These are phyloP conservation scores for Phortica okadai DNA, from an alignment of 2,888 invertebrate species.

Conservation along the genomic window DNA sequence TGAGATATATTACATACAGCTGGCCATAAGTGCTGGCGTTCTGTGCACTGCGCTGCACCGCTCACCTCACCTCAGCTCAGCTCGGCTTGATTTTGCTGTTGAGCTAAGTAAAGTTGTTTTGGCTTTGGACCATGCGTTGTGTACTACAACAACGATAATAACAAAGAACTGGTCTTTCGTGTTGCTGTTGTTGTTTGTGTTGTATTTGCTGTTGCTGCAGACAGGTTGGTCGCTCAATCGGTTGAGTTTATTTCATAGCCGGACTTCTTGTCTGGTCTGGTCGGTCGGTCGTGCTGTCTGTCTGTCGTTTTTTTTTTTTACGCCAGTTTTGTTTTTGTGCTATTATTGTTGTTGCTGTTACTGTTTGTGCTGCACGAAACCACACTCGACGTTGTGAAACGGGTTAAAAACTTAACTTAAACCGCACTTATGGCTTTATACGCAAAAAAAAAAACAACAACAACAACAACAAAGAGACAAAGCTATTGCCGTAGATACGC, in stretches of 20 bases:
- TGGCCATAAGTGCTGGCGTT: slow-evolving; percentile 49
- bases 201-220: slow-evolving; percentile 41
- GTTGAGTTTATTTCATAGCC: not conserved
- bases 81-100: not conserved
- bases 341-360: slow-evolving; percentile 13
- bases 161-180: slow-evolving; percentile 15
- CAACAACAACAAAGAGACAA: slow-evolving; percentile 1
- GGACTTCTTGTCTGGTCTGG: slow-evolving; percentile 24
- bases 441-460: not conserved
- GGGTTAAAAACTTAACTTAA: slow-evolving; percentile 40
- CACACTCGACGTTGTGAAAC: slow-evolving; percentile 40
- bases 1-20: slow-evolving; percentile 51
- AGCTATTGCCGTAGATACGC: slow-evolving; percentile 41
- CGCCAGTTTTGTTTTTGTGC: slow-evolving; percentile 7
- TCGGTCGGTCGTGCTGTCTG: slow-evolving; percentile 10
- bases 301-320: slow-evolving; percentile 23
- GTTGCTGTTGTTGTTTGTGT: slow-evolving; percentile 39
- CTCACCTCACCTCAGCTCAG: too few species aligned
- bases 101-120: not conserved
- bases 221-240: slow-evolving; percentile 46
- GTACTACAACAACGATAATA: slow-evolving; percentile 1
- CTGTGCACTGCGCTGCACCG: too few species aligned
- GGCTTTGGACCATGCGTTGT: slow-evolving; percentile 9
- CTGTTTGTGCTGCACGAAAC: slow-evolving; percentile 27
- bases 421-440: slow-evolving; percentile 33